A percentile compares a stretch with the other conserved stretches of the same genome.
phyloP scores from a whole-genome alignment of 2,797 vertebrate species.

The Spinus pinus region DNA sequence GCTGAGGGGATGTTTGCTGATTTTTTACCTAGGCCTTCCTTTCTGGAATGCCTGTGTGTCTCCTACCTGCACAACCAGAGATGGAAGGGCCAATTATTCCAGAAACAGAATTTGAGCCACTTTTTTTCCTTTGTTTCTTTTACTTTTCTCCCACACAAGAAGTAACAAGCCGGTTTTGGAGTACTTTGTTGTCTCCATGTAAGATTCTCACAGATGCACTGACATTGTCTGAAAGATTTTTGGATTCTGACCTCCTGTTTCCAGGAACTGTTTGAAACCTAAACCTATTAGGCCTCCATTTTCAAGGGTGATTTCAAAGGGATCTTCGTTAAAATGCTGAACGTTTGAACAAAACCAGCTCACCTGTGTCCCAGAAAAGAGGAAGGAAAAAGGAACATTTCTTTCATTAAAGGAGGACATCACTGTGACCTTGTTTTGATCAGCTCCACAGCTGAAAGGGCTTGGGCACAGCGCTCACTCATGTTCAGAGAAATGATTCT shows the following conservation, averaged over 20 bases:
- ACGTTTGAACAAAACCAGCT: neutral
- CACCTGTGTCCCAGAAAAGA: neutral
- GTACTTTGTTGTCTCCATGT: neutral
- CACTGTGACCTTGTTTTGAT: constrained; percentile 36
- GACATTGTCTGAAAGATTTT: neutral
- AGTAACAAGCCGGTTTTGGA: neutral
- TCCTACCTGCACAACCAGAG: neutral
- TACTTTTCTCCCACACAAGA: neutral
- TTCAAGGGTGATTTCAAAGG: neutral
- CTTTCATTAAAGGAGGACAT: neutral
- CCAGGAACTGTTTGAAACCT: neutral
- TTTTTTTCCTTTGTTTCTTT: neutral
- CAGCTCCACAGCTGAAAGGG: neutral
- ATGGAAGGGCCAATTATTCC: neutral
- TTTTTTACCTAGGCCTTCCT: neutral
- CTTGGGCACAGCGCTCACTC: neutral
- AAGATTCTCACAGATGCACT: neutral
- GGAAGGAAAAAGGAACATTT: neutral
- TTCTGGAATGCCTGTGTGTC: neutral
- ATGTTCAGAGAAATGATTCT: neutral
- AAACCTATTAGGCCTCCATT: neutral
- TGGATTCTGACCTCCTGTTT: constrained; percentile 20
- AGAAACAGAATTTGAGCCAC: neutral
- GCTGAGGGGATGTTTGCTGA: neutral
- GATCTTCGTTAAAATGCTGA: neutral